Percentiles rank a stretch among this genome's conserved stretches.
phyloP scores from a whole-genome alignment of 2,888 invertebrate genomes.

The Gymnosoma rotundatum region DNA sequence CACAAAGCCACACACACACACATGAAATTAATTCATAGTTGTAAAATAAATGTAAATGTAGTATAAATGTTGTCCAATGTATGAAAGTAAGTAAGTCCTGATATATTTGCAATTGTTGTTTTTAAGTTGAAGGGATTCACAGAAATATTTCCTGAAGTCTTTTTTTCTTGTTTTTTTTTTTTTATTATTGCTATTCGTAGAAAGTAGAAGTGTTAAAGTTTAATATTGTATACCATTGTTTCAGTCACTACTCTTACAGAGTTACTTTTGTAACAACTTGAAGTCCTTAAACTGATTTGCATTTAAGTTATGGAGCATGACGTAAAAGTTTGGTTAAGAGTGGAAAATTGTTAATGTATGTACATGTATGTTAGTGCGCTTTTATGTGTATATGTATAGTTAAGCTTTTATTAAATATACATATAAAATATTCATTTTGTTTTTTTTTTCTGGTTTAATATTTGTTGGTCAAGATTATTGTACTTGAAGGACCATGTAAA shows the following conservation, averaged over 20 bases:
- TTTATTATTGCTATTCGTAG: slow-evolving; percentile 30
- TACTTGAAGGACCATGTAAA: slow-evolving; percentile 38
- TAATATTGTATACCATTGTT: slow-evolving; percentile 44
- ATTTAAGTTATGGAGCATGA: slow-evolving; percentile 50
- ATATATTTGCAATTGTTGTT: neutral
- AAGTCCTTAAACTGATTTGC: slow-evolving; percentile 61
- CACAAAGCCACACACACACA: neutral
- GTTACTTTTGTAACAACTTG: slow-evolving; percentile 45
- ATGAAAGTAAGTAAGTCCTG: slow-evolving; percentile 29
- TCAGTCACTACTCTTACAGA: slow-evolving; percentile 26
- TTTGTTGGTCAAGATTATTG: slow-evolving; percentile 38
- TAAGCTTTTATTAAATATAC: slow-evolving; percentile 2
- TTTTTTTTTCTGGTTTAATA: neutral
- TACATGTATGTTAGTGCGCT: neutral
- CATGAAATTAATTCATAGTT: slow-evolving; percentile 10
- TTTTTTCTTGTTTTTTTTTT: neutral
- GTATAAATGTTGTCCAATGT: slow-evolving; percentile 31
- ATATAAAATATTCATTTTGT: neutral
- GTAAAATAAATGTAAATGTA: slow-evolving; percentile 29
- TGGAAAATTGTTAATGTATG: neutral
- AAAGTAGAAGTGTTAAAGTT: slow-evolving; percentile 69
- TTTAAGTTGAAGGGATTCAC: slow-evolving; percentile 23
- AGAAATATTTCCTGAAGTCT: neutral
- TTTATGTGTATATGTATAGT: neutral
- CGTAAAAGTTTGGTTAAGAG: slow-evolving; percentile 2